Evolutionary conservation across 1,140 invertebrate genomes (phyloP), one percentile per base, ranked within the genome.

Genomic region (Apolygus lucorum): DNA sequence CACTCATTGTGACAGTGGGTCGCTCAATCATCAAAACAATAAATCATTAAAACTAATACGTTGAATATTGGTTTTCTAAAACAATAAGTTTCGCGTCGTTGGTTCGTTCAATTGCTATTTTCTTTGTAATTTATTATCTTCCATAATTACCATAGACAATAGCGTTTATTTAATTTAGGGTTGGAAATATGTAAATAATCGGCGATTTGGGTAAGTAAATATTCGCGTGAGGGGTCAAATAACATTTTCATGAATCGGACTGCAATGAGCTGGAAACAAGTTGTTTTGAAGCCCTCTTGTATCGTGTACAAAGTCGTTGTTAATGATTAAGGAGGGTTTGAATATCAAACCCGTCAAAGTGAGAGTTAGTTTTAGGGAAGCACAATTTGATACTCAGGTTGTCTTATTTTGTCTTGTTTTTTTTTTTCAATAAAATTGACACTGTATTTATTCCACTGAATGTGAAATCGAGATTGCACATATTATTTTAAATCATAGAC

Each of bases 1-100:
- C 70, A 71, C 64, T 71, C 70, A 1, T 71, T 71, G 70, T 71
- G 70, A 71, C 70, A 71, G 17, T 71, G 70, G 70, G 66, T 67
- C 54, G 54, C 54, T 59, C 54, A 59, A 59, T 59, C 54, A 24
- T 59, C 54, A 21, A 59, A 59, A 59, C 54, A 59, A 59, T 59
- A 59, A 59, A n/a, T n/a, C n/a, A n/a, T n/a, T 59, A 24, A 59
- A 21, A 59, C 2, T 59, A 24, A 59, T 17, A 59, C 54, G 34
- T 49, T 49, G 34, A 11, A 11, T 11, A 49, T 49, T 49, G 8
- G 8, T 11, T 49, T 49, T 49, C 17, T 49, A 11, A 17, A 49
- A 49, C n/a, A n/a, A 49, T 49, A 17, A 49, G 8, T 11, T 49
- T 17, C 8, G 17, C 34, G 8, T 17, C 22, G 8, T 59, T 13